Conservation (phyloP, 2,113 vertebrate species). For the Zonotrichia leucophrys region DNA sequence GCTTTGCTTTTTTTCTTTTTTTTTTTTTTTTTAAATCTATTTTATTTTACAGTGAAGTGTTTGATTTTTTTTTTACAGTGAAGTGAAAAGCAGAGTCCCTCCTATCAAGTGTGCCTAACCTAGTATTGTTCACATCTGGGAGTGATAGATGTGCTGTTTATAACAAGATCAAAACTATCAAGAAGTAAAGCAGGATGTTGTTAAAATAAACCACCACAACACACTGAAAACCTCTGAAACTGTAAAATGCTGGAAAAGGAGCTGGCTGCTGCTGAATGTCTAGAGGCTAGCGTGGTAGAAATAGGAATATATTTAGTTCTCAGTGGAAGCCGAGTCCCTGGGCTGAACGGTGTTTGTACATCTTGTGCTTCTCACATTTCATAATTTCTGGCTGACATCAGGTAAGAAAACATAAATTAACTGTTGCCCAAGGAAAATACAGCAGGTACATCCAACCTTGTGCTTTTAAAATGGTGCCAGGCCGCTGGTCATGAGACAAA, state of each 20-base stretch:
- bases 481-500: neutral
- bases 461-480: neutral
- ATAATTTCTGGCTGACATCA: neutral
- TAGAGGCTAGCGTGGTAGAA: neutral
- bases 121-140: neutral
- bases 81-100: accelerated
- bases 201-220: neutral
- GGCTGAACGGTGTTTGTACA: neutral
- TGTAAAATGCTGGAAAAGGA: neutral
- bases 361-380: neutral
- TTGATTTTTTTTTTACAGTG: neutral
- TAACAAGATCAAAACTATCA: neutral
- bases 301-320: neutral
- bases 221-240: neutral
- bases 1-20: neutral
- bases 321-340: neutral
- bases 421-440: neutral
- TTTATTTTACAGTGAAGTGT: neutral
- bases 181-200: neutral
- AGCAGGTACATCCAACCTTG: neutral
- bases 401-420: neutral
- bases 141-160: neutral
- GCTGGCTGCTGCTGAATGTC: neutral
- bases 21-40: neutral
- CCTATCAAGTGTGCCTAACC: neutral